Conservation (phyloP, 2,888 invertebrate genomes). For the Aporophyla lueneburgensis region DNA sequence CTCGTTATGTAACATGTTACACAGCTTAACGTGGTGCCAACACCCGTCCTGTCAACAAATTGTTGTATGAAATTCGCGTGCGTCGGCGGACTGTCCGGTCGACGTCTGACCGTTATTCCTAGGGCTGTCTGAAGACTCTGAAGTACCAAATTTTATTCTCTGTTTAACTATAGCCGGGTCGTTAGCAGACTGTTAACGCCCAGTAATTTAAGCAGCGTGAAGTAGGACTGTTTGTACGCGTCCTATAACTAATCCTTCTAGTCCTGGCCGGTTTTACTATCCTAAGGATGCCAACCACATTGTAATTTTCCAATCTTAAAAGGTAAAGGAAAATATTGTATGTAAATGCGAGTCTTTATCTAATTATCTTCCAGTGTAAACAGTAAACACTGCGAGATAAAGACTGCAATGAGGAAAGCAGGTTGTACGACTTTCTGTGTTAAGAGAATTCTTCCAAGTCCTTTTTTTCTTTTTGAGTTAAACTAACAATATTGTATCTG, state of each 20-base stretch:
- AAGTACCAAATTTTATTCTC: slow-evolving; percentile 48
- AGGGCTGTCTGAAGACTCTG: slow-evolving; percentile 49
- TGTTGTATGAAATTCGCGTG: slow-evolving; percentile 39
- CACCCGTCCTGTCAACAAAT: slow-evolving; percentile 61
- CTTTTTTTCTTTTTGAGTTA: slow-evolving; percentile 9
- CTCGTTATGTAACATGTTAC: slow-evolving; percentile 58
- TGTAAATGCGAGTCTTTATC: slow-evolving; percentile 40
- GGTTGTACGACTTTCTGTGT: slow-evolving; percentile 30
- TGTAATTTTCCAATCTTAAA: slow-evolving; percentile 24
- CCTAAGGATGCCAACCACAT: slow-evolving; percentile 44
- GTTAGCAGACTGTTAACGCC: slow-evolving; percentile 53
- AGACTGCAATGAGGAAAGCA: slow-evolving; percentile 22
- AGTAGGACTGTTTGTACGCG: slow-evolving; percentile 51
- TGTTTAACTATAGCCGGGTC: slow-evolving; percentile 43
- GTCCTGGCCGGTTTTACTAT: slow-evolving; percentile 15
- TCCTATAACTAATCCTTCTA: slow-evolving; percentile 50
- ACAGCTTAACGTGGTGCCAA: slow-evolving; percentile 54
- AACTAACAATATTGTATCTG: not conserved
- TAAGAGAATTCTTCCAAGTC: not conserved
- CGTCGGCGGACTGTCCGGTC: slow-evolving; percentile 48
- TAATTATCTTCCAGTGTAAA: slow-evolving; percentile 42
- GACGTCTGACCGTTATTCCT: slow-evolving; percentile 59
- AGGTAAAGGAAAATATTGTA: slow-evolving; percentile 24
- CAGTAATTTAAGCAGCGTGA: slow-evolving; percentile 56
- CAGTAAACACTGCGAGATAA: slow-evolving; percentile 36